A percentile compares a stretch with the other conserved stretches of the same genome.
phyloP scores from a whole-genome alignment of 2,888 invertebrate genomes.

The Baronia brevicornis region DNA sequence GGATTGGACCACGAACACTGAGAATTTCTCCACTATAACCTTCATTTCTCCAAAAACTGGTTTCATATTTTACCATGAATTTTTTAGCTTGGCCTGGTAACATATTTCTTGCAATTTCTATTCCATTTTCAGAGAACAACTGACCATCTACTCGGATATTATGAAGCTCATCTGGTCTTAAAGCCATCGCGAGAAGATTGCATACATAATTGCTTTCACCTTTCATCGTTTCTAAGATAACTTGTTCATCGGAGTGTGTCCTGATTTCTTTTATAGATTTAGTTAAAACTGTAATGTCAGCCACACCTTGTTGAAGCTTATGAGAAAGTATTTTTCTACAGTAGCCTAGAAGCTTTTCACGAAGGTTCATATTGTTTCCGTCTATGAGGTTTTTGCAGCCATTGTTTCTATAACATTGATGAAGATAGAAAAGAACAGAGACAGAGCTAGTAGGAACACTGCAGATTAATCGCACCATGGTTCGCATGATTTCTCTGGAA shows the following conservation, averaged over 20 bases:
- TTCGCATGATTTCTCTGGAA: constrained; percentile 58
- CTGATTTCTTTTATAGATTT: constrained; percentile 50
- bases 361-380: constrained; percentile 49
- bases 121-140: constrained; percentile 36
- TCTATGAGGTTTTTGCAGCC: constrained; percentile 49
- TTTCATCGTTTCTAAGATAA: constrained; percentile 53
- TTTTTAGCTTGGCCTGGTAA: constrained; percentile 42
- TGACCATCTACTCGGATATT: constrained; percentile 46
- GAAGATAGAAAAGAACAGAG: constrained; percentile 61
- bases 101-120: constrained; percentile 32
- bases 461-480: constrained; percentile 51
- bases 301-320: constrained; percentile 49
- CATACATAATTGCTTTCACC: constrained; percentile 58
- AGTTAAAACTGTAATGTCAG: constrained; percentile 43
- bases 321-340: constrained; percentile 43
- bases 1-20: constrained; percentile 57
- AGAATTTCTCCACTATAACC: constrained; percentile 66
- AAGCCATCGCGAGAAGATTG: constrained; percentile 56
- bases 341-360: constrained; percentile 55
- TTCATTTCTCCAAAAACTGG: constrained; percentile 49
- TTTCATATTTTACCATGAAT: constrained; percentile 51
- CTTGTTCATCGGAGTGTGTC: constrained; percentile 43
- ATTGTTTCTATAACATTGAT: constrained; percentile 56
- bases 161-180: constrained; percentile 53
- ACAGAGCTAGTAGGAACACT: constrained; percentile 47